Evolutionary conservation across 2,113 vertebrate species (phyloP).

Genomic region (Piprites chloris): DNA sequence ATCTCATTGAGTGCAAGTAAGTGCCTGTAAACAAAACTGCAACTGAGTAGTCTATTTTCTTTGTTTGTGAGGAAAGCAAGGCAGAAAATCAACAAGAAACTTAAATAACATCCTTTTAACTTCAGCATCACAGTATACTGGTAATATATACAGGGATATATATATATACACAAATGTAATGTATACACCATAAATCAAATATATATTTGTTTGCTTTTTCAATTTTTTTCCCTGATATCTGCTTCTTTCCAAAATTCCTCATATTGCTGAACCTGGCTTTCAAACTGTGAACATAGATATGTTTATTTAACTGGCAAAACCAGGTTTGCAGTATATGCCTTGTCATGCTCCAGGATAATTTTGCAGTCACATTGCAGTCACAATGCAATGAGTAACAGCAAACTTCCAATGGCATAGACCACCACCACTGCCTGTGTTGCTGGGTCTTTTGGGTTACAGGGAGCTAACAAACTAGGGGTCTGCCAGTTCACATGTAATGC

Average conservation of each 20-base stretch:
- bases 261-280: neutral
- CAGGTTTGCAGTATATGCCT: neutral
- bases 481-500: neutral
- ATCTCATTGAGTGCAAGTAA: neutral
- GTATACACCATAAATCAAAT: neutral
- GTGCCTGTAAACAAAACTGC: neutral
- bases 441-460: neutral
- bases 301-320: neutral
- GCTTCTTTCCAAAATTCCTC: neutral
- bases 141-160: neutral
- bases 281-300: neutral
- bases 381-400: neutral
- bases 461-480: fast-evolving
- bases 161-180: neutral
- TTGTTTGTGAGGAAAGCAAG: neutral
- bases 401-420: neutral
- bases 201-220: neutral
- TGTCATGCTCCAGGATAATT: neutral
- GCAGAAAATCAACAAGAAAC: neutral
- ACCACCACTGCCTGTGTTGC: fast-evolving
- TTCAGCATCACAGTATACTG: neutral
- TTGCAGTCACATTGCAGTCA: no score
- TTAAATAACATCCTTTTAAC: neutral
- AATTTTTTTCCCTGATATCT: neutral
- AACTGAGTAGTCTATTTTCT: conserved; percentile 13